phyloP scores from a whole-genome alignment of 2,797 vertebrate genomes.

The Epinephelus coioides region DNA sequence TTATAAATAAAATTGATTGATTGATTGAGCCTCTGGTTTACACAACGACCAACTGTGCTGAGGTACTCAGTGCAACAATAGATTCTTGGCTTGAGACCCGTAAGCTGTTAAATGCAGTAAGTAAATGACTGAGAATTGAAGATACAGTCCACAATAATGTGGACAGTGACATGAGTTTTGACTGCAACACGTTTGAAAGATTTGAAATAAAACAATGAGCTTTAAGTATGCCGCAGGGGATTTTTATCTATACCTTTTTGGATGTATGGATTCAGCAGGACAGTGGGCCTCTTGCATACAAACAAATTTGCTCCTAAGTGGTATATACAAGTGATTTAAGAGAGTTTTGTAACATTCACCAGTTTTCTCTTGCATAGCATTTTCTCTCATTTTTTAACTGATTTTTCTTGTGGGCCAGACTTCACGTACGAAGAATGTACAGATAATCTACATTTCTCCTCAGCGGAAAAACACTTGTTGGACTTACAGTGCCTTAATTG shows the following conservation, averaged over 20 bases:
- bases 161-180: background rate
- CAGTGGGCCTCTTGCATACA: background rate
- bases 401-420: background rate
- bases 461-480: background rate
- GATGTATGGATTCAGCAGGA: background rate
- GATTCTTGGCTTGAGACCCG: background rate
- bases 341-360: background rate
- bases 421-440: background rate
- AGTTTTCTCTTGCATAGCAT: background rate
- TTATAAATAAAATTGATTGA: no score
- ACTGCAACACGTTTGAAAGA: background rate
- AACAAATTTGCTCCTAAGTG: background rate
- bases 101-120: background rate
- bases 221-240: background rate
- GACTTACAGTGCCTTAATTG: background rate
- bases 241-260: background rate
- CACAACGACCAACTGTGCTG: background rate
- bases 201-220: background rate
- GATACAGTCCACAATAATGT: background rate
- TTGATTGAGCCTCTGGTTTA: background rate
- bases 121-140: background rate
- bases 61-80: background rate
- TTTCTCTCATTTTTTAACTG: background rate
- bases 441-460: background rate
- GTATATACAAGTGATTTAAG: background rate